Percentiles rank a stretch among this genome's conserved stretches.
phyloP scores from a whole-genome alignment of 2,797 vertebrate species.

The Selene dorsalis region DNA sequence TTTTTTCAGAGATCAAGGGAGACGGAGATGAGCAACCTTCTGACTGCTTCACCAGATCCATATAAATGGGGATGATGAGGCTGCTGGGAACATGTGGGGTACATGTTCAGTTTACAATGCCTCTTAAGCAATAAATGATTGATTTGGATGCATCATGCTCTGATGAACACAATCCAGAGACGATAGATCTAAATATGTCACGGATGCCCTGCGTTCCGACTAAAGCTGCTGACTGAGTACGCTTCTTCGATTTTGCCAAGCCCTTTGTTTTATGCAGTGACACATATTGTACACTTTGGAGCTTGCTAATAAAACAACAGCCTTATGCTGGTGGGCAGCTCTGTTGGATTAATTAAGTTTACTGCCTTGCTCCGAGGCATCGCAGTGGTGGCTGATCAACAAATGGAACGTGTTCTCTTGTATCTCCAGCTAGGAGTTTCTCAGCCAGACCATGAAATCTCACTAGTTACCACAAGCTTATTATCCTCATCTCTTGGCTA shows the following conservation, averaged over 20 bases:
- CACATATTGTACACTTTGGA: constrained; percentile 2
- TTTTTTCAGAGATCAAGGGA: constrained; percentile 73
- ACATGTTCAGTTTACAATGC: constrained; percentile 25
- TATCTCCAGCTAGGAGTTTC: constrained; percentile 28
- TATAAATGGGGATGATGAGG: constrained; percentile 54
- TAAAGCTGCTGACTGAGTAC: neutral
- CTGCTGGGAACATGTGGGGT: constrained; percentile 7
- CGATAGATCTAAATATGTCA: neutral
- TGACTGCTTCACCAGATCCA: constrained; percentile 55
- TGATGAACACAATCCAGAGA: constrained; percentile 13
- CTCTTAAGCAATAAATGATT: constrained; percentile 20
- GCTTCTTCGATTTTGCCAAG: neutral
- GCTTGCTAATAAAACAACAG: constrained; percentile 7
- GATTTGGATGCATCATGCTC: constrained; percentile 4
- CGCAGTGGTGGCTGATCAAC: constrained; percentile 45
- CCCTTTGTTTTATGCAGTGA: neutral
- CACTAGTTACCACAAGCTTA: constrained; percentile 53
- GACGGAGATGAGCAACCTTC: constrained; percentile 48
- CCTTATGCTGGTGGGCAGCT: neutral
- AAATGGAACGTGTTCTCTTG: constrained; percentile 44
- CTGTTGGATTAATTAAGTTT: constrained; percentile 48
- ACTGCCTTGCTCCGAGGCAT: constrained; percentile 45
- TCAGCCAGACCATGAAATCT: constrained; percentile 38
- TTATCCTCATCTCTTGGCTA: constrained; percentile 53
- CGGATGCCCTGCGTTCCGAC: neutral